A percentile compares a stretch with the other conserved stretches of the same genome.
Conservation (phyloP, 2,888 invertebrate genomes). For the Agrochola lota region DNA sequence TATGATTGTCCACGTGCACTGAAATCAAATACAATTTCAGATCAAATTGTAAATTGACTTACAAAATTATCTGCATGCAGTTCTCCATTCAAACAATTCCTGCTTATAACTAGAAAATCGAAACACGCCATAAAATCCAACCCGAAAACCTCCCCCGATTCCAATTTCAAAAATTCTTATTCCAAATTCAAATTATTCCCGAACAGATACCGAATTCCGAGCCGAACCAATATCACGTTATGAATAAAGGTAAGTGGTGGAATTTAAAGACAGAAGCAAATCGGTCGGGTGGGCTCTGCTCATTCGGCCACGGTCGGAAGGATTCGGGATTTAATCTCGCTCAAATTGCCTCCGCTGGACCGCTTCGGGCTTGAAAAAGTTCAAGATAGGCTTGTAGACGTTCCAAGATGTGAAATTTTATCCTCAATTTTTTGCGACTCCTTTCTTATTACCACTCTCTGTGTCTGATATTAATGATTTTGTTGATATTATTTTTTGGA, state of each 20-base stretch:
- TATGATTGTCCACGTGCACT: neutral
- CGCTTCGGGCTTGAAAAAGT: slow-evolving; percentile 69
- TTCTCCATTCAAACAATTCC: slow-evolving; percentile 6
- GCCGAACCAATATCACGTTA: slow-evolving; percentile 71
- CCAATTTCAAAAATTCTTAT: slow-evolving; percentile 67
- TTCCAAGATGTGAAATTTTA: slow-evolving; percentile 70
- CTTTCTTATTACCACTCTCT: slow-evolving; percentile 70
- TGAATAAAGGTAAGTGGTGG: slow-evolving; percentile 72
- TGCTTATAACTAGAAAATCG: slow-evolving; percentile 49
- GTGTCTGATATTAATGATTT: slow-evolving; percentile 63
- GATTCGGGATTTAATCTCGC: slow-evolving; percentile 77
- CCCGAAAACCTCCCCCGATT: slow-evolving; percentile 44
- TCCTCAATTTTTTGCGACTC: slow-evolving; percentile 69
- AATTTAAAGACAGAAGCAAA: slow-evolving; percentile 69
- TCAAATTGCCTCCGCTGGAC: slow-evolving; percentile 76
- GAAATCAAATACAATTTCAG: neutral
- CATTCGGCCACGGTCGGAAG: slow-evolving; percentile 72
- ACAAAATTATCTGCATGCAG: slow-evolving; percentile 2
- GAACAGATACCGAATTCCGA: slow-evolving; percentile 69
- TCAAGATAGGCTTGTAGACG: slow-evolving; percentile 71
- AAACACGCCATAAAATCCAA: slow-evolving; percentile 59
- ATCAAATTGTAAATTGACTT: slow-evolving; percentile 14
- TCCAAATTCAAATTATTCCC: slow-evolving; percentile 71
- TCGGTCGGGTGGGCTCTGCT: slow-evolving; percentile 63
- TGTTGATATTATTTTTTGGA: slow-evolving; percentile 41